phyloP scores from a whole-genome alignment of 2,888 invertebrate species.

The Agrenia bidenticulata region DNA sequence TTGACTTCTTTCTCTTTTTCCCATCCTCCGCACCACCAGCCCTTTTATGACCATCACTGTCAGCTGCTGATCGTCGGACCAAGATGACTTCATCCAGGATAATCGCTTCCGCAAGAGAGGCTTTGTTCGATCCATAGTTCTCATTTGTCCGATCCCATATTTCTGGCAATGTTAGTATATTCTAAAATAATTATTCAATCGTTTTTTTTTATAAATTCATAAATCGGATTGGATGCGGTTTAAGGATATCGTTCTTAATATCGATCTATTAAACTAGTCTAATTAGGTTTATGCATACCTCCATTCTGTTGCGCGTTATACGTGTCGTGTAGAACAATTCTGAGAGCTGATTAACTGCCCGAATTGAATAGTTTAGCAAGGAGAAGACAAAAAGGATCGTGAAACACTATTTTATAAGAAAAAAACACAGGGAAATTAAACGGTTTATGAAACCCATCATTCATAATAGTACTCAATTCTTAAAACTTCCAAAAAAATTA shows the following conservation, averaged over 20 bases:
- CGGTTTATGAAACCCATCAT: no score
- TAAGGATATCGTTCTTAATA: no score
- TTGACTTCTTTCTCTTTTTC: conserved; percentile 22
- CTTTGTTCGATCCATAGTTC: conserved; percentile 21
- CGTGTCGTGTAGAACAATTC: conserved; percentile 38
- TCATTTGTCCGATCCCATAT: background rate
- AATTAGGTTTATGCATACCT: conserved; percentile 32
- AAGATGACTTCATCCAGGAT: conserved; percentile 36
- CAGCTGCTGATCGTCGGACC: conserved; percentile 26
- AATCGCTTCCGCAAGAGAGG: conserved; percentile 29
- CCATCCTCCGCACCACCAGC: conserved; percentile 11
- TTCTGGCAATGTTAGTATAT: conserved; percentile 33
- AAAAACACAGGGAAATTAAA: background rate
- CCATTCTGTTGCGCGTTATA: conserved; percentile 44
- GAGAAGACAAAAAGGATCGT: conserved; percentile 49
- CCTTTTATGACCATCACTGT: conserved; percentile 14
- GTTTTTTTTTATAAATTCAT: no score
- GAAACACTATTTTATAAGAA: conserved; percentile 42
- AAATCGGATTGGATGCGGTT: no score
- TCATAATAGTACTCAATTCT: no score
- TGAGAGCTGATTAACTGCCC: conserved; percentile 43
- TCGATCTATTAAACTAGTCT: no score
- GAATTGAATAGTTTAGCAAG: conserved; percentile 47
- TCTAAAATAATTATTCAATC: no score
- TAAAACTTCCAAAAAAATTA: no score